These are phyloP conservation scores for Marmota flaviventris DNA, from an alignment of 2,113 vertebrate species.

Conservation along the genomic window DNA sequence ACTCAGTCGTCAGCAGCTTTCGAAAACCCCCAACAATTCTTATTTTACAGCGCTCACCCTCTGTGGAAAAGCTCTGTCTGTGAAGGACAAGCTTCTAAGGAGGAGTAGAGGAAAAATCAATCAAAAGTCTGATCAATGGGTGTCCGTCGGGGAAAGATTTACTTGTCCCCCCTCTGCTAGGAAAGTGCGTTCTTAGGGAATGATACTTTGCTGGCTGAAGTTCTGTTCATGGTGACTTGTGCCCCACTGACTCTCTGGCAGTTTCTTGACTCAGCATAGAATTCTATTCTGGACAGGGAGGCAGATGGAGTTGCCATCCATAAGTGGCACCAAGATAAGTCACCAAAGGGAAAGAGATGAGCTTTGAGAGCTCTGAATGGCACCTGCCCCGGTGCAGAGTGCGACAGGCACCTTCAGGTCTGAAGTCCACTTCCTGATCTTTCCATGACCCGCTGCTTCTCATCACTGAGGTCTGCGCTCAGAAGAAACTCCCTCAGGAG, in stretches of 20 bases:
- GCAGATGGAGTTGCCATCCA: background rate
- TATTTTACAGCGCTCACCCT: constrained; percentile 3
- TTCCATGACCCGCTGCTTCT: background rate
- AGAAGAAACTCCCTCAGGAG: background rate
- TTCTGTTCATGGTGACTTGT: constrained; percentile 27
- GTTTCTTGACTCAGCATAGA: constrained; percentile 18
- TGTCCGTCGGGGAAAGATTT: constrained; percentile 70
- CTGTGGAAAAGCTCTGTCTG: constrained; percentile 49
- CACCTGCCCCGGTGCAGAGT: too few species aligned
- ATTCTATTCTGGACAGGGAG: constrained; percentile 27
- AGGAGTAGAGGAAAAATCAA: constrained; percentile 73
- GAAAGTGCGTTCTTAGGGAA: constrained; percentile 58
- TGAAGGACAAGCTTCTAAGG: constrained; percentile 74
- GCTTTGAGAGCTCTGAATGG: background rate
- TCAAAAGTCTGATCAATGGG: constrained; percentile 77
- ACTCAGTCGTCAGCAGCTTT: background rate
- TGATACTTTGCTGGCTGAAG: background rate
- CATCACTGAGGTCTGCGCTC: background rate
- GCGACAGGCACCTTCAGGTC: fast-evolving
- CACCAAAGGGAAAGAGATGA: background rate
- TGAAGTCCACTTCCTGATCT: background rate
- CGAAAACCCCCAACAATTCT: background rate
- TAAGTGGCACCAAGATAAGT: background rate
- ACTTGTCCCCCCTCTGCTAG: constrained; percentile 47
- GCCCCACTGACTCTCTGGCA: background rate